These are phyloP conservation scores for Sphenodon punctatus DNA, from an alignment of 2,797 vertebrate genomes.

Conservation along the genomic window DNA sequence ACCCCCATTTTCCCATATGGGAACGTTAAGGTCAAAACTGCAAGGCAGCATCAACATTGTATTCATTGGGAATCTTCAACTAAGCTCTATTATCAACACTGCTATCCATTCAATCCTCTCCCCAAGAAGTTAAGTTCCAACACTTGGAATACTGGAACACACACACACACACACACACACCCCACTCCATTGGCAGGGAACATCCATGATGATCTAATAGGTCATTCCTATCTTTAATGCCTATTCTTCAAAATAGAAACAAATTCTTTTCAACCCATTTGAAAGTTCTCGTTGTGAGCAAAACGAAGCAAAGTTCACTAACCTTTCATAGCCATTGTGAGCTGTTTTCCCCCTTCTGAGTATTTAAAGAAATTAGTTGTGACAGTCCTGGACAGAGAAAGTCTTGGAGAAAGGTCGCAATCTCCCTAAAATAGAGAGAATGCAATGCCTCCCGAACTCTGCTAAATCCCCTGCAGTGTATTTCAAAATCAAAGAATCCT, in stretches of 20 bases:
- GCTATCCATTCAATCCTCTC: background rate
- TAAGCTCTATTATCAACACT: background rate
- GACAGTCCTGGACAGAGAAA: conserved; percentile 44
- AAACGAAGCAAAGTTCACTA: conserved; percentile 56
- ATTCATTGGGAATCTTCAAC: too few relatives aligned
- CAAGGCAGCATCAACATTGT: too few relatives aligned
- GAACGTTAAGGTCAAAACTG: too few relatives aligned
- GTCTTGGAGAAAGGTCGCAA: conserved; percentile 51
- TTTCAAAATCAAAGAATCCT: conserved; percentile 47
- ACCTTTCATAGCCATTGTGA: conserved; percentile 36
- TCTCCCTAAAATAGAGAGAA: conserved; percentile 39
- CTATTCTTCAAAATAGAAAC: conserved; percentile 46
- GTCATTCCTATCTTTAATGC: conserved; percentile 70
- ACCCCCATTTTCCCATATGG: too few relatives aligned
- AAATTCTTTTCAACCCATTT: conserved; percentile 28
- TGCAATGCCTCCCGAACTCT: conserved; percentile 18
- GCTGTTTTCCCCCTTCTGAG: conserved; percentile 24
- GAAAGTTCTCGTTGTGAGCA: conserved; percentile 55
- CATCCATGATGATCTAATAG: conserved; percentile 65
- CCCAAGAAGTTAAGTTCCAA: background rate
- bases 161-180: too few relatives aligned
- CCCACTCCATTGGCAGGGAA: conserved; percentile 26
- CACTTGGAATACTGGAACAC: background rate
- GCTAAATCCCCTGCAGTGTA: conserved; percentile 39
- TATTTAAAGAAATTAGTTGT: conserved; percentile 59